Base-by-base conservation (phyloP, 1,140 invertebrate species). In the Diploscapter pachys region DNA sequence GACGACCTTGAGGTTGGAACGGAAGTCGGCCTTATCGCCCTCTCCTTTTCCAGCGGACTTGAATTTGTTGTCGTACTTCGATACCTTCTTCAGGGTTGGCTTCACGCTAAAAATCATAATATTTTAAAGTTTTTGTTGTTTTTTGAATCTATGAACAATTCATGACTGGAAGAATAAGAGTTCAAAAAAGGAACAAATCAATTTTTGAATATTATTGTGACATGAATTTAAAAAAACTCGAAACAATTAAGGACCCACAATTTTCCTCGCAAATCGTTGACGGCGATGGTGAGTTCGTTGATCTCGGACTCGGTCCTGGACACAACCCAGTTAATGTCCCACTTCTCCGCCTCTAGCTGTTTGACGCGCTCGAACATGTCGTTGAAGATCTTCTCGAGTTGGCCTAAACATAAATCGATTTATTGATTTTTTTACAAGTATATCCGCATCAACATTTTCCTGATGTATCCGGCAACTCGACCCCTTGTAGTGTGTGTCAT, bases 251-350 rank as follows among this genome's bases (percentile, higher is more conserved):
- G 80, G 89, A 94, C 94, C 94, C 91, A 96, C 94, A 98, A 98
- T 92, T 98, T 98, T 87, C 96, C 95, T 90, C 95, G 92, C 86
- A 98, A 92, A 89, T 98, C 95, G 89, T 98, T 98, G 85, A 98
- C 95, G 90, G 96, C 94, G 89, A 94, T 93, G 90, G 96, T 97
- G 87, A 98, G 91, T 89, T 98, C 95, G 87, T 95, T 90, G 89
- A 98, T 97, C 94, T 78, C 77, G 4, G 64, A 69, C 57, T 75
- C 72, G 53, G 67, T 79, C 55, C 59, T 75, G 90, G 91, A 91
- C 89, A 93, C 92, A 89, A 91, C 91, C 89, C 93, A 91, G 90
- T 98, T 95, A 91, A 96, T 91, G 90, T 98, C 95, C 90, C 92
- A 98, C 90, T 96, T 96, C 91, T 93, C 93, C 89, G 92, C 92